Conservation (phyloP, 2,888 invertebrate species). For the Apamea epomidion region DNA sequence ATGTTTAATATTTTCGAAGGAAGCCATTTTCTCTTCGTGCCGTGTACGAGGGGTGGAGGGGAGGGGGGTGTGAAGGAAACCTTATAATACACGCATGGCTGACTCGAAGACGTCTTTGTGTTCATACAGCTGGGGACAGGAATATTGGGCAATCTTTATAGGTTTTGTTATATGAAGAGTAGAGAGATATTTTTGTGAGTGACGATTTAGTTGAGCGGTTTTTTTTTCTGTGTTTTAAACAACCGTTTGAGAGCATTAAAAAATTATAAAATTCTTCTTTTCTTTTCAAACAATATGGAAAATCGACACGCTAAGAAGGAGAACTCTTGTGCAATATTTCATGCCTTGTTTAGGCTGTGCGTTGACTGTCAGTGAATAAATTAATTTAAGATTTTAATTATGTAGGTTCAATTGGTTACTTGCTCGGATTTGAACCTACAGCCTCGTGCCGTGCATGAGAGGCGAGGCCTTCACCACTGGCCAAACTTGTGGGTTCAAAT, state of each 20-base stretch:
- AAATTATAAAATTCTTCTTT: not conserved
- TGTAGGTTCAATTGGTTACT: too few relatives aligned
- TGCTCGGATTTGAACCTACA: too few relatives aligned
- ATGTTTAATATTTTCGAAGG: conserved; percentile 47
- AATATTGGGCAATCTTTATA: not conserved
- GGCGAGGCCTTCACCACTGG: too few relatives aligned
- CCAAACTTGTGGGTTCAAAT: too few relatives aligned
- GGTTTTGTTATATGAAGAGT: not conserved
- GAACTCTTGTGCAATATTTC: not conserved
- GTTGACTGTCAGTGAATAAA: too few relatives aligned
- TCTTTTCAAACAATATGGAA: not conserved
- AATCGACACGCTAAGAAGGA: not conserved
- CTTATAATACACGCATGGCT: conserved; percentile 61
- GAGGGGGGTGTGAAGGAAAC: conserved; percentile 53
- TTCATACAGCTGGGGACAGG: conserved; percentile 40
- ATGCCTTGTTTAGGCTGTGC: not conserved
- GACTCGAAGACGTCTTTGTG: conserved; percentile 64
- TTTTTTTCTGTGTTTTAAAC: not conserved
- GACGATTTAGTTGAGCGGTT: not conserved
- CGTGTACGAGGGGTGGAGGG: not conserved
- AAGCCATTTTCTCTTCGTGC: conserved; percentile 50
- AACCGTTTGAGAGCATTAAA: not conserved
- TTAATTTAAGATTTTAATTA: too few relatives aligned
- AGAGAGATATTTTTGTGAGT: not conserved
- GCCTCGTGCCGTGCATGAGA: too few relatives aligned